phyloP scores from a whole-genome alignment of 2,113 vertebrate genomes.

The Pteropus alecto region DNA sequence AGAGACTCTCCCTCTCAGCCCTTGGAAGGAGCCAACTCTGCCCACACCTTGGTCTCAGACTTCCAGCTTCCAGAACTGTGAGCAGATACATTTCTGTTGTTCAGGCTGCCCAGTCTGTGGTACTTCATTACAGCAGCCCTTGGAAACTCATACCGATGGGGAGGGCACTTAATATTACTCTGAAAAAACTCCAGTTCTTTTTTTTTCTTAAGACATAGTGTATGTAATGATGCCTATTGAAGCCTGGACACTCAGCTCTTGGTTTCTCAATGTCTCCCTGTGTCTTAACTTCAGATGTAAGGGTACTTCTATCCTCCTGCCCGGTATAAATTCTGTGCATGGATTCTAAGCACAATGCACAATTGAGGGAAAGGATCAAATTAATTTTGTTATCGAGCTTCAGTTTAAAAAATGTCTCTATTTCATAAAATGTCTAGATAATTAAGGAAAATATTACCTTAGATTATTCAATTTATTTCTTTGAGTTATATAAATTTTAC shows the following conservation, averaged over 20 bases:
- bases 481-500: not conserved
- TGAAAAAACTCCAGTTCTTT: not conserved
- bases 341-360: not conserved
- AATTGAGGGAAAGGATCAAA: not conserved
- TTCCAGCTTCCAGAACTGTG: too few relatives aligned
- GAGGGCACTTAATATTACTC: not conserved
- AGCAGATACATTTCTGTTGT: too few relatives aligned
- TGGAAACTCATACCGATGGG: too few relatives aligned
- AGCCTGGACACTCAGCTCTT: not conserved
- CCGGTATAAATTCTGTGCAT: too few relatives aligned
- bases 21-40: too few relatives aligned
- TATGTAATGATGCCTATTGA: accelerated
- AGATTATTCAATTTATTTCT: not conserved
- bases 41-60: too few relatives aligned
- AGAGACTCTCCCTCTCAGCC: too few relatives aligned
- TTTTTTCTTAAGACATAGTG: too few relatives aligned
- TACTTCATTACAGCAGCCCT: too few relatives aligned
- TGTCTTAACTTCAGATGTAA: not conserved
- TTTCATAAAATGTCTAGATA: not conserved
- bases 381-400: not conserved
- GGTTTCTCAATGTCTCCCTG: not conserved
- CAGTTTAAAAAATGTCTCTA: not conserved
- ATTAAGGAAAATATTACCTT: not conserved
- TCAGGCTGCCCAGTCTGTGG: too few relatives aligned
- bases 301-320: not conserved